These are phyloP conservation scores for Cyclophora albipunctata DNA, from an alignment of 2,888 invertebrate genomes.

Conservation along the genomic window DNA sequence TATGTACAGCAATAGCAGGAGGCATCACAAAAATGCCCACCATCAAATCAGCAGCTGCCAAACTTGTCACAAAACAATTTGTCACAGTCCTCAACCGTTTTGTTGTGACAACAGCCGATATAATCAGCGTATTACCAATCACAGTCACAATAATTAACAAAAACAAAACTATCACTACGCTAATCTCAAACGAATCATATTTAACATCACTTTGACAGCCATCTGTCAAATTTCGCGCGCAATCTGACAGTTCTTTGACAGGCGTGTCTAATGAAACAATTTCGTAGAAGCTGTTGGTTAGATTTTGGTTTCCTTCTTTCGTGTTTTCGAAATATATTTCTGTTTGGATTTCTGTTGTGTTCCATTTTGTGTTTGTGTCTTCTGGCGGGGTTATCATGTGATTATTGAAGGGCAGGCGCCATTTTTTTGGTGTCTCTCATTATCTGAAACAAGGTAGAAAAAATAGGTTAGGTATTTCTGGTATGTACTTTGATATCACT, in stretches of 20 bases:
- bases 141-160: slow-evolving; percentile 83
- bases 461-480: no score
- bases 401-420: slow-evolving; percentile 24
- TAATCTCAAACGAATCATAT: slow-evolving; percentile 69
- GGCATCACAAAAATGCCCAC: slow-evolving; percentile 97
- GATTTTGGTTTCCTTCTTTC: slow-evolving; percentile 43
- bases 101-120: slow-evolving; percentile 90
- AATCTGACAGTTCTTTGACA: background rate
- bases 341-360: slow-evolving; percentile 37
- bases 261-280: slow-evolving; percentile 31
- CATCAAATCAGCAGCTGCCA: slow-evolving; percentile 94
- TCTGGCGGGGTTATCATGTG: slow-evolving; percentile 52
- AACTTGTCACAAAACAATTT: slow-evolving; percentile 95
- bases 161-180: slow-evolving; percentile 78
- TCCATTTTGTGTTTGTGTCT: slow-evolving; percentile 48
- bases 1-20: slow-evolving; percentile 91
- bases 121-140: slow-evolving; percentile 92
- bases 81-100: slow-evolving; percentile 92
- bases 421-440: slow-evolving; percentile 36
- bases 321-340: slow-evolving; percentile 46
- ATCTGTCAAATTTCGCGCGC: slow-evolving; percentile 8
- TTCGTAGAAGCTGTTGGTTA: slow-evolving; percentile 43
- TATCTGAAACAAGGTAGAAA: no score
- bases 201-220: slow-evolving; percentile 26
- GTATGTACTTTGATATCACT: no score